These are phyloP conservation scores for Panagrolaimus sp. DNA, from an alignment of 1,140 invertebrate species.

Conservation along the genomic window DNA sequence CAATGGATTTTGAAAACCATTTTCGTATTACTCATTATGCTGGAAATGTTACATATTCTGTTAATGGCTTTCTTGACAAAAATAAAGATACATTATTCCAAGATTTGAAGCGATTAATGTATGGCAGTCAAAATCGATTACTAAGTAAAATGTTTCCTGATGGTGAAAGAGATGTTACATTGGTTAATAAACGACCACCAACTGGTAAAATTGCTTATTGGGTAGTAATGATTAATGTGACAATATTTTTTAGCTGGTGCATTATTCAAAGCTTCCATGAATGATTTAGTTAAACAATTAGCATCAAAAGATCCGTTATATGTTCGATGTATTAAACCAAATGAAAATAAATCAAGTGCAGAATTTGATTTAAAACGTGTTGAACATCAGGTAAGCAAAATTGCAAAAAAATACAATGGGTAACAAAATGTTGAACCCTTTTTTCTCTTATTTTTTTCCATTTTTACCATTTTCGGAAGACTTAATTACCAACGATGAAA, in stretches of 20 bases:
- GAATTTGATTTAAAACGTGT: constrained; percentile 70
- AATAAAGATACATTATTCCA: constrained; percentile 71
- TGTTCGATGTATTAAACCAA: constrained; percentile 73
- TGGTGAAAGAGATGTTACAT: constrained; percentile 61
- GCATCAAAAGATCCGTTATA: constrained; percentile 72
- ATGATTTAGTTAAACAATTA: constrained; percentile 68
- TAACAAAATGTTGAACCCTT: no score
- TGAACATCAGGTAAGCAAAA: constrained; percentile 66
- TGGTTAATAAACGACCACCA: constrained; percentile 65
- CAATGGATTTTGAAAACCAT: no score
- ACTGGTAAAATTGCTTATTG: no score
- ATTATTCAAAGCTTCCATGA: constrained; percentile 70
- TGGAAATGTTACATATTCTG: constrained; percentile 68
- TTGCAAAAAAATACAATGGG: no score
- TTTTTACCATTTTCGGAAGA: no score
- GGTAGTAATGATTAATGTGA: no score
- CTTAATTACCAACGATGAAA: no score
- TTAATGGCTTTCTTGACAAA: constrained; percentile 71
- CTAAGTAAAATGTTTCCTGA: no score
- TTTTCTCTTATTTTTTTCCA: no score
- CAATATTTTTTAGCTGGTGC: no score
- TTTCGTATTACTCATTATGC: constrained; percentile 72
- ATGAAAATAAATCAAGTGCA: constrained; percentile 69
- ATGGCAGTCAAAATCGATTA: no score
- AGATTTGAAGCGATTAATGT: constrained; percentile 71